These are phyloP conservation scores for Parnassius smintheus DNA, from an alignment of 2,888 invertebrate species.

Conservation along the genomic window DNA sequence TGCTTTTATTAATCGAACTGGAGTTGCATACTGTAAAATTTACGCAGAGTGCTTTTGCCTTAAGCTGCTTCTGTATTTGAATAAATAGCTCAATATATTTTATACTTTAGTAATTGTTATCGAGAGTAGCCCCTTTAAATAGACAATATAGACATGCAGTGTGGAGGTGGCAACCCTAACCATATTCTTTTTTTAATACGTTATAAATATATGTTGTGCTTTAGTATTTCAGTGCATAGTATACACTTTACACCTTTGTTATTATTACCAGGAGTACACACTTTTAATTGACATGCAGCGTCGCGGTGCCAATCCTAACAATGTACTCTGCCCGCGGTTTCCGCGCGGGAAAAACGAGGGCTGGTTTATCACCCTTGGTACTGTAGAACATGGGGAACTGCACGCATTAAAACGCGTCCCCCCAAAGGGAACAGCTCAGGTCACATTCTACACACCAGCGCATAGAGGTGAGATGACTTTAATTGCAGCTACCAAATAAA, in stretches of 20 bases:
- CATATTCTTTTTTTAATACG: conserved; percentile 79
- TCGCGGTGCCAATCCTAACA: conserved; percentile 76
- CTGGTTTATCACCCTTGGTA: conserved; percentile 95
- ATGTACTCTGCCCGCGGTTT: conserved; percentile 91
- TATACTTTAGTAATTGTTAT: background rate
- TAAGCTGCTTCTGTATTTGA: too few species aligned
- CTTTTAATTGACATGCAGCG: conserved; percentile 80
- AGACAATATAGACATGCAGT: conserved; percentile 76
- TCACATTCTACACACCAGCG: conserved; percentile 62
- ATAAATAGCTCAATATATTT: too few species aligned
- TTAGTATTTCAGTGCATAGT: too few species aligned
- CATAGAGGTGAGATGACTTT: conserved; percentile 45
- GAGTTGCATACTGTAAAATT: too few species aligned
- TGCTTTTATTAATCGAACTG: too few species aligned
- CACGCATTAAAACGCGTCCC: conserved; percentile 89
- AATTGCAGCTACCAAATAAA: too few species aligned
- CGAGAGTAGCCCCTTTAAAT: conserved; percentile 86
- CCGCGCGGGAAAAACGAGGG: conserved; percentile 97
- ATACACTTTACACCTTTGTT: too few species aligned
- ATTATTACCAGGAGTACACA: conserved; percentile 82
- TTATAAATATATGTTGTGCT: too few species aligned
- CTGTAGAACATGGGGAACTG: conserved; percentile 85
- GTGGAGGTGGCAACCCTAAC: conserved; percentile 77
- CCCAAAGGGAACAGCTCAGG: conserved; percentile 66
- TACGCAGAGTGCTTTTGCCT: too few species aligned